Evolutionary conservation across 2,113 vertebrate genomes (phyloP), one percentile per base, ranked within the genome.

Genomic region (Xenopus laevis): DNA sequence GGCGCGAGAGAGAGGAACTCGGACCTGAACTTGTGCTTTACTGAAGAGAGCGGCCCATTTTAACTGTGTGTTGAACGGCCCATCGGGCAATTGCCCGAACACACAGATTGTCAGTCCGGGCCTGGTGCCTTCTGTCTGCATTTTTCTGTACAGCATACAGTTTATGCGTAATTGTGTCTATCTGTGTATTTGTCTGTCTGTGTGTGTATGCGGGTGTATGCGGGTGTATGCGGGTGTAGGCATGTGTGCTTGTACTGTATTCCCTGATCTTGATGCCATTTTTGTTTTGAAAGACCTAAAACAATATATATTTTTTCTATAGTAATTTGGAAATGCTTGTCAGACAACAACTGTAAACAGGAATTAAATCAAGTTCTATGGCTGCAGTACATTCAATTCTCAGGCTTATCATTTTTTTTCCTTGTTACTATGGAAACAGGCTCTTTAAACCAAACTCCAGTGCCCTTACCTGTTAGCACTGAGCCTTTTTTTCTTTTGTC

Each of bases 381-480:
- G 57, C 65, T 55, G 73, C 30, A 30, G 27, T 63, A 45, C 73
- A 59, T 53, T 75, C 55, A 60, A 13, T 62, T 60, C 72, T 53
- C 9, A 33, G 65, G 27, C 58, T 75, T 76, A 76, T 63, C 58
- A n/a, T n/a, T 44, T 69, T 76, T 69, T 59, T 30, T 69, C n/a
- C 46, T 27, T 17, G 73, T 76, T 69, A 55, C 73, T 60, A 76
- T 69, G 59, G 73, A 76, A 76, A 76, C 73, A 76, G 18, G 57
- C 27, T 68, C 18, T 63, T 59, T 55, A 62, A 62, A 59, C 30
- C 55, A 68, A 68, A 55, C 66, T 69, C 59, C 65, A 69, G 18
- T 76, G 65, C 58, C 73, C 65, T 76, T 66, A 76, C 73, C 73
- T 76, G 73, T 76, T 76, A 63, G 73, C 46, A 46, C 4, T 45